Evolutionary conservation across 2,797 vertebrate genomes (phyloP).

Genomic region (Clarias laeviceps): DNA sequence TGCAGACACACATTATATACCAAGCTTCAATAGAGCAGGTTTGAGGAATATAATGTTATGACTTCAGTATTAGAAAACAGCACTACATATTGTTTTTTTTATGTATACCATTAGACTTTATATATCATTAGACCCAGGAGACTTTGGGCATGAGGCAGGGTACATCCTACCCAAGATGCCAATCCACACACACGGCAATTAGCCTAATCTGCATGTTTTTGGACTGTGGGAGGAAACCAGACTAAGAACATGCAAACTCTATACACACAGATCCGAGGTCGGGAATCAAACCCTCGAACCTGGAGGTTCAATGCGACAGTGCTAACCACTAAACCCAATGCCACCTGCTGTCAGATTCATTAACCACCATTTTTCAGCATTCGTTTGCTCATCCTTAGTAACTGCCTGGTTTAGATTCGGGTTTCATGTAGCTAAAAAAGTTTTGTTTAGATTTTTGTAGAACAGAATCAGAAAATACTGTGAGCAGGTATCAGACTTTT

Average conservation of each 20-base stretch:
- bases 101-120: too few species aligned
- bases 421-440: neutral
- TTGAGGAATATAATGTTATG: neutral
- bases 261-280: too few species aligned
- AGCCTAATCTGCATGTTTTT: too few species aligned
- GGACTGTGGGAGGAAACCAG: too few species aligned
- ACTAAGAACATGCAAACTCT: too few species aligned
- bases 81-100: neutral
- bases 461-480: neutral
- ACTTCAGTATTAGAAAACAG: neutral
- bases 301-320: too few species aligned
- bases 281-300: too few species aligned
- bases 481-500: neutral
- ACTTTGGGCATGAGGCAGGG: too few species aligned
- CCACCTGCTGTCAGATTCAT: neutral
- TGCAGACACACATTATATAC: neutral
- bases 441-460: neutral
- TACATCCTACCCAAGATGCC: too few species aligned
- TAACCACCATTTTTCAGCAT: neutral
- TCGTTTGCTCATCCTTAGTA: neutral
- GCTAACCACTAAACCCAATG: neutral
- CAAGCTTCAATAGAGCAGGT: neutral
- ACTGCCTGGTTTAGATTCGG: neutral
- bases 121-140: too few species aligned
- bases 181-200: too few species aligned